Evolutionary conservation across 2,113 vertebrate species (phyloP).

Genomic region (Polyodon spathula): DNA sequence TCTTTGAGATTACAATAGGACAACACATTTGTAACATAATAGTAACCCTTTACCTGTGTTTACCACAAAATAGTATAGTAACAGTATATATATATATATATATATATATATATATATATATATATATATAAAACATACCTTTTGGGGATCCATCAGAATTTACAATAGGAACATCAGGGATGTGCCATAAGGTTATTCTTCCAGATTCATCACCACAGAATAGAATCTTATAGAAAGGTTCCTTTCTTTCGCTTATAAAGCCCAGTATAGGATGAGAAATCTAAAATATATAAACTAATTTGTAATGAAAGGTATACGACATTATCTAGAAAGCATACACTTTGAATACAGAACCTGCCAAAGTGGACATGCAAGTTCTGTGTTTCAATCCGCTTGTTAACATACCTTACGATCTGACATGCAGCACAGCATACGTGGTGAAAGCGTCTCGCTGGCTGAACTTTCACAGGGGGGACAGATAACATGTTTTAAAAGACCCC

Average conservation of each 20-base stretch:
- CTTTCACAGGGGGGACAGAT: not conserved
- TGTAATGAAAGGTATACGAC: too few relatives aligned
- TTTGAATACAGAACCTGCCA: too few relatives aligned
- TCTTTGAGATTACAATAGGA: too few relatives aligned
- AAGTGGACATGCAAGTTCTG: too few relatives aligned
- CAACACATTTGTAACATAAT: too few relatives aligned
- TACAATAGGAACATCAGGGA: slow-evolving; percentile 63
- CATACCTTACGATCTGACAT: slow-evolving; percentile 9
- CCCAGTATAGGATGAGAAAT: slow-evolving; percentile 50
- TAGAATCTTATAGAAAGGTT: slow-evolving; percentile 66
- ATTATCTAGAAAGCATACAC: too few relatives aligned
- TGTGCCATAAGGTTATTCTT: slow-evolving; percentile 60
- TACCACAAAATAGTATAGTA: too few relatives aligned
- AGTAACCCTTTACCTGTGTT: too few relatives aligned
- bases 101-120: too few relatives aligned
- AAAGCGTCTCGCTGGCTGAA: not conserved
- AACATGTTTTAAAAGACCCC: slow-evolving; percentile 9
- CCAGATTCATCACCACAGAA: slow-evolving; percentile 62
- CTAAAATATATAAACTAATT: slow-evolving; percentile 24
- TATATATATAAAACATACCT: slow-evolving; percentile 41
- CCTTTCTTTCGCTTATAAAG: slow-evolving; percentile 65
- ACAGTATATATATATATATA: too few relatives aligned
- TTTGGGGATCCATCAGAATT: slow-evolving; percentile 55
- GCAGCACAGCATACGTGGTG: slow-evolving; percentile 10
- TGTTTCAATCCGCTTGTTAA: too few relatives aligned